Conservation (phyloP, 2,113 vertebrate species). For the Antennarius striatus region DNA sequence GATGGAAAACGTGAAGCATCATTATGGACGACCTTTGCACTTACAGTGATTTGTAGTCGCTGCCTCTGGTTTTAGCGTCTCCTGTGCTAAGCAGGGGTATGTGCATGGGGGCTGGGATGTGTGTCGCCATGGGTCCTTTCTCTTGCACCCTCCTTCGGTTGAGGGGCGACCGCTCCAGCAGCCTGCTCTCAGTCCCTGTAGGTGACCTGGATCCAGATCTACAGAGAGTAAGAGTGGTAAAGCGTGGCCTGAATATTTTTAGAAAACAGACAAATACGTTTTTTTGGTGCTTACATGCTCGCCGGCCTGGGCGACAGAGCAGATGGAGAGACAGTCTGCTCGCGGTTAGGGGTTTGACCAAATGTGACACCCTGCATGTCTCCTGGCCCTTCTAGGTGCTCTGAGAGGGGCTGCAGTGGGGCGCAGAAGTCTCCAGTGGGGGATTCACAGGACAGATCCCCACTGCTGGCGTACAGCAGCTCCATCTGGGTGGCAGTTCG, state of each 20-base stretch:
- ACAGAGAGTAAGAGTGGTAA: conserved; percentile 5
- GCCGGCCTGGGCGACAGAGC: conserved; percentile 84
- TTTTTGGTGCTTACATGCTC: conserved; percentile 84
- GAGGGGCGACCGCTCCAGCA: conserved; percentile 84
- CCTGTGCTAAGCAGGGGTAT: not conserved
- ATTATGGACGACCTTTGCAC: not conserved
- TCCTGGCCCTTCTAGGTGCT: conserved; percentile 76
- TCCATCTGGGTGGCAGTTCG: conserved; percentile 98
- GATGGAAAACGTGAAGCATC: not conserved
- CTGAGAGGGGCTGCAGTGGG: conserved; percentile 76
- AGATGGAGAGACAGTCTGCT: conserved; percentile 79
- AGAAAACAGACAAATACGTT: not conserved
- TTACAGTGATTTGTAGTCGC: conserved; percentile 50
- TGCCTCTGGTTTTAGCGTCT: conserved; percentile 49
- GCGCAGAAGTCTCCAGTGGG: conserved; percentile 80
- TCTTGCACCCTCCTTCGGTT: conserved; percentile 74
- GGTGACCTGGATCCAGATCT: conserved; percentile 91
- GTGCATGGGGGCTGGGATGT: conserved; percentile 31
- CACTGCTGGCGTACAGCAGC: conserved; percentile 90
- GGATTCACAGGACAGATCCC: conserved; percentile 80
- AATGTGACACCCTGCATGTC: conserved; percentile 70
- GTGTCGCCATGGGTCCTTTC: conserved; percentile 36
- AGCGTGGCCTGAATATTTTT: not conserved
- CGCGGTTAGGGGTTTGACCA: conserved; percentile 81
- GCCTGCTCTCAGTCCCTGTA: conserved; percentile 79